Evolutionary conservation across 2,113 vertebrate genomes (phyloP), one percentile per base, ranked within the genome.

Genomic region (Nibea albiflora): DNA sequence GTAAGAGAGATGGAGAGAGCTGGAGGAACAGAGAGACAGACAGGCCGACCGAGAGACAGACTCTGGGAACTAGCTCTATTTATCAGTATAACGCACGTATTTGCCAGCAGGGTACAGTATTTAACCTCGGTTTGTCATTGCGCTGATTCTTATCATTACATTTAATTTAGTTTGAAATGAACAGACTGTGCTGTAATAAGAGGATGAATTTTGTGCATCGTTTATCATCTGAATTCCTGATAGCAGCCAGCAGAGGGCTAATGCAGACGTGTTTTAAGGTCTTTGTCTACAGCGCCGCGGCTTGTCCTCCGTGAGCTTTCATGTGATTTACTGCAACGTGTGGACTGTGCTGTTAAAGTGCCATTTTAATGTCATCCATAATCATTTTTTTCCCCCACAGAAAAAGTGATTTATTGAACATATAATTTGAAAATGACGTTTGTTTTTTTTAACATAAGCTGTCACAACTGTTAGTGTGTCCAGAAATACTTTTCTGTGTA

Each of bases 111-210:
- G 90, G 86, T 90, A 89, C 85, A 88, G 85, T 88, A 83, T 91
- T 92, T 93, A 93, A 93, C 91, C 91, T 93, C 89, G 10, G 85
- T 90, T 91, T 93, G 92, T 90, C 89, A 92, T 91, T 91, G 92
- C 52, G 31, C 85, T 73, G 85, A 93, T 92, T 92, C 74, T 84
- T 92, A 91, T 92, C 90, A 75, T 81, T 81, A 74, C 87, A 80
- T 90, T 92, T 91, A 63, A 90, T 89, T 92, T 86, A 80, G 71
- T 89, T 85, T 79, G 83, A 77, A 79, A 78, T 72, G 80, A 92
- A 16, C 85, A 78, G 80, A 63, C 74, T 35, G 69, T 2, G 63
- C 75, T 44, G 82, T 80, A 89, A 89, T 88, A 81, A 58, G 72
- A 71, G 58, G 75, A 76, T 73, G 70, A 76, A 85, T 86, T 73